Evolutionary conservation across 2,888 invertebrate genomes (phyloP).

Genomic region (Acanthacorydalis orientalis): DNA sequence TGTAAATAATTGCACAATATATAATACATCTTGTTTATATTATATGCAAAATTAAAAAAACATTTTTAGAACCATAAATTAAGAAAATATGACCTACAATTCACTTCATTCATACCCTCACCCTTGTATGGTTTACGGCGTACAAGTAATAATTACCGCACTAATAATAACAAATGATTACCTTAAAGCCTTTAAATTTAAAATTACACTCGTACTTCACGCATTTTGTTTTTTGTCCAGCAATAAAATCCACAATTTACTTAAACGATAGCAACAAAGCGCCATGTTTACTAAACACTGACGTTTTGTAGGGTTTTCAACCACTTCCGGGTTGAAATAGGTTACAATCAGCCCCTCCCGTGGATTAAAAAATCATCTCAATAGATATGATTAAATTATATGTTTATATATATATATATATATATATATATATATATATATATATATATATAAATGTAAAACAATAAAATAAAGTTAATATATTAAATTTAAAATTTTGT

Average conservation of each 20-base stretch:
- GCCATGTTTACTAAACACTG: conserved; percentile 23
- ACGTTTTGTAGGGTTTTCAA: conserved; percentile 5
- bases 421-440: conserved; percentile 2
- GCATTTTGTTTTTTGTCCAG: too few relatives aligned
- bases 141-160: background rate
- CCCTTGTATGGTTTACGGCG: background rate
- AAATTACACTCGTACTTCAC: too few relatives aligned
- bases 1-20: background rate
- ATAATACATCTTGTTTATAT: background rate
- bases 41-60: background rate
- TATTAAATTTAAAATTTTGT: background rate
- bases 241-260: conserved; percentile 2
- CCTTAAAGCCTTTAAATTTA: too few relatives aligned
- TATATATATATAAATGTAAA: background rate
- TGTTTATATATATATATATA: background rate
- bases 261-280: conserved; percentile 19
- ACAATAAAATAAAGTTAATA: conserved; percentile 1
- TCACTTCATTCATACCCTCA: background rate
- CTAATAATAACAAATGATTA: too few relatives aligned
- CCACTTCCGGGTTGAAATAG: conserved; percentile 4
- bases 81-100: background rate
- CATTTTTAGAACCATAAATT: too few relatives aligned
- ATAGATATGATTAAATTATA: background rate
- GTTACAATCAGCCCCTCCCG: conserved; percentile 4
- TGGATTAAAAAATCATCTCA: background rate